Evolutionary conservation across 2,797 vertebrate species (phyloP).

Genomic region (Protonibea diacanthus): DNA sequence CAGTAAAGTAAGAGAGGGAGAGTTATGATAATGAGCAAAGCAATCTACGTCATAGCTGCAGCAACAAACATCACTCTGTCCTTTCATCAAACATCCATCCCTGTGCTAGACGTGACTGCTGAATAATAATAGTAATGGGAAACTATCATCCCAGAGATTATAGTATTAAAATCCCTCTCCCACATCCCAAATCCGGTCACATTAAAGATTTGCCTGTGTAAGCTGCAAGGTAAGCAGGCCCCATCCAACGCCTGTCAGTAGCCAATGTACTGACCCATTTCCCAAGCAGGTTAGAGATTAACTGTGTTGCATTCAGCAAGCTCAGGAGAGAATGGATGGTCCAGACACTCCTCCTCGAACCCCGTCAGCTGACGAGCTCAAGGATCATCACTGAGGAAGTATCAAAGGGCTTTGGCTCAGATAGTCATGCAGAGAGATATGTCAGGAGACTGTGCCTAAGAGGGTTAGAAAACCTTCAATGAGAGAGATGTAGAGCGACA

Average conservation of each 20-base stretch:
- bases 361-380: conserved; percentile 67
- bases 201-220: conserved; percentile 79
- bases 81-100: conserved; percentile 42
- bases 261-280: conserved; percentile 82
- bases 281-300: conserved; percentile 83
- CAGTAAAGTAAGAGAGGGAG: background rate
- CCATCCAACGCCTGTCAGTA: conserved; percentile 46
- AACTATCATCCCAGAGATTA: conserved; percentile 83
- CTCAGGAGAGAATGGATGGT: conserved; percentile 28
- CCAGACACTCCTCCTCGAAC: conserved; percentile 45
- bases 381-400: conserved; percentile 56
- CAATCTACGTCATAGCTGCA: conserved; percentile 25
- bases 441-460: conserved; percentile 53
- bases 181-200: conserved; percentile 77
- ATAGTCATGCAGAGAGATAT: conserved; percentile 57
- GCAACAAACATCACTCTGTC: conserved; percentile 48
- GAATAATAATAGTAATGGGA: conserved; percentile 64
- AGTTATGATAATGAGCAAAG: conserved; percentile 17
- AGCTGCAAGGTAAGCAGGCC: conserved; percentile 78
- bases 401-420: conserved; percentile 59
- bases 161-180: conserved; percentile 76
- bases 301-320: conserved; percentile 47
- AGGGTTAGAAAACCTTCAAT: conserved; percentile 59
- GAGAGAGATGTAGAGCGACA: conserved; percentile 42
- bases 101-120: conserved; percentile 49